phyloP scores from a whole-genome alignment of 2,113 vertebrate species.

The mouse (Mus musculus) region DNA sequence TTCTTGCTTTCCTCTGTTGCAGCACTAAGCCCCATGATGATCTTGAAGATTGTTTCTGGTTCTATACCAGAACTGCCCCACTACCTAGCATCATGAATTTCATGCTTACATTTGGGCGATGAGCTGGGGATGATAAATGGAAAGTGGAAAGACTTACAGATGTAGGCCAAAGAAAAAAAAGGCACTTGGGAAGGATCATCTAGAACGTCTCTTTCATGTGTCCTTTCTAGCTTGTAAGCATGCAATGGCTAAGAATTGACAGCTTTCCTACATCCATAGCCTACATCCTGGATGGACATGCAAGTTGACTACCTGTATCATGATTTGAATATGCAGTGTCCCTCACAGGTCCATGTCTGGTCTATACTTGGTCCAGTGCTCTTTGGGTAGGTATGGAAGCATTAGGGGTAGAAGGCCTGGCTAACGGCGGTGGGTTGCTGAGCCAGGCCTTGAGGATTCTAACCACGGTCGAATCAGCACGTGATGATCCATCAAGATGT shows the following conservation, averaged over 20 bases:
- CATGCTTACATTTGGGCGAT: not conserved
- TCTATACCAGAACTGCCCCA: not conserved
- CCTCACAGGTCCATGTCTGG: not conserved
- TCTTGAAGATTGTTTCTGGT: not conserved
- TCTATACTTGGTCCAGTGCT: no score
- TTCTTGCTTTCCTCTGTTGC: not conserved
- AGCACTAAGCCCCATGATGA: not conserved
- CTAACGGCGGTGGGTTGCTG: not conserved
- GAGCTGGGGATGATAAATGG: not conserved
- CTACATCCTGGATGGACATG: rapidly evolving
- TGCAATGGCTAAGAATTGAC: no score
- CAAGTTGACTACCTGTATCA: rapidly evolving
- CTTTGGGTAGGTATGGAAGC: not conserved
- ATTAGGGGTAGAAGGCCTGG: not conserved
- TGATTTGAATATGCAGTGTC: not conserved
- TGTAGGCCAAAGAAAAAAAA: not conserved
- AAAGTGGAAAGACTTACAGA: not conserved
- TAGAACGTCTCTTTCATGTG: not conserved
- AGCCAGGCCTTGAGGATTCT: not conserved
- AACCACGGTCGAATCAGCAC: not conserved
- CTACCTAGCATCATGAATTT: not conserved
- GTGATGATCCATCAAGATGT: not conserved
- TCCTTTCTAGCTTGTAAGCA: not conserved
- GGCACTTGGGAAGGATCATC: not conserved
- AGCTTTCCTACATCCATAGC: rapidly evolving